Conservation (phyloP, 2,888 invertebrate genomes). For the Drosophila longiperda region DNA sequence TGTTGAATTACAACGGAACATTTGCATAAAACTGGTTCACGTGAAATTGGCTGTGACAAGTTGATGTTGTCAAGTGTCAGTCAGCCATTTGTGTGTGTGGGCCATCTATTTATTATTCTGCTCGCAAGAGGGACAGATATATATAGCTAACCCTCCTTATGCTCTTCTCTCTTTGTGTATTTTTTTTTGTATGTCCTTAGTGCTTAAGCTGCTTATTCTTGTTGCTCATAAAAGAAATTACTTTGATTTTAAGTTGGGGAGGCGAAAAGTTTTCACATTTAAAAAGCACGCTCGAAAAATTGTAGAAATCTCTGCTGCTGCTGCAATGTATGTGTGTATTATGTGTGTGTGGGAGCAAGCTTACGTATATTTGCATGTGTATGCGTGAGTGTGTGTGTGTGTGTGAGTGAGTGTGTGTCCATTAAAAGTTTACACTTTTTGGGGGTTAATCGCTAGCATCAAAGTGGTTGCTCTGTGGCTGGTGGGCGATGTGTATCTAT, state of each 20-base stretch:
- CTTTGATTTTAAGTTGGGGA: constrained; percentile 64
- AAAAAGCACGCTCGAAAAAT: constrained; percentile 36
- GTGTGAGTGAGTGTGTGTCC: constrained; percentile 38
- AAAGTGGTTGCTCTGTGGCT: constrained; percentile 59
- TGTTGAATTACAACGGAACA: constrained; percentile 15
- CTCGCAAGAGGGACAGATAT: constrained; percentile 38
- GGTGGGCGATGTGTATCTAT: constrained; percentile 73
- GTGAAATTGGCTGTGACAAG: constrained; percentile 14
- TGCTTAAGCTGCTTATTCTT: constrained; percentile 15
- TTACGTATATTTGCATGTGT: constrained; percentile 6
- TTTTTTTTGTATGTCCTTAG: constrained; percentile 3
- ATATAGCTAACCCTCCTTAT: neutral
- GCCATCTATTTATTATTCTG: constrained; percentile 36
- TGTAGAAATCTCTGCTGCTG: constrained; percentile 52
- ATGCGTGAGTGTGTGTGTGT: constrained; percentile 6
- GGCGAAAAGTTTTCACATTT: constrained; percentile 74
- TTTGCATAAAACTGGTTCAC: constrained; percentile 35
- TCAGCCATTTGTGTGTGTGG: neutral
- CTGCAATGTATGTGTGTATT: constrained; percentile 5
- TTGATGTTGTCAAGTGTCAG: constrained; percentile 29
- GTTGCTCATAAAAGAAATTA: constrained; percentile 64
- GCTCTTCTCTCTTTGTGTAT: constrained; percentile 2
- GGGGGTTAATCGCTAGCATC: constrained; percentile 77
- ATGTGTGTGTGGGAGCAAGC: constrained; percentile 3
- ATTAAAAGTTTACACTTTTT: constrained; percentile 73